phyloP scores from a whole-genome alignment of 2,888 invertebrate species.

The Pyrrhosoma nymphula region DNA sequence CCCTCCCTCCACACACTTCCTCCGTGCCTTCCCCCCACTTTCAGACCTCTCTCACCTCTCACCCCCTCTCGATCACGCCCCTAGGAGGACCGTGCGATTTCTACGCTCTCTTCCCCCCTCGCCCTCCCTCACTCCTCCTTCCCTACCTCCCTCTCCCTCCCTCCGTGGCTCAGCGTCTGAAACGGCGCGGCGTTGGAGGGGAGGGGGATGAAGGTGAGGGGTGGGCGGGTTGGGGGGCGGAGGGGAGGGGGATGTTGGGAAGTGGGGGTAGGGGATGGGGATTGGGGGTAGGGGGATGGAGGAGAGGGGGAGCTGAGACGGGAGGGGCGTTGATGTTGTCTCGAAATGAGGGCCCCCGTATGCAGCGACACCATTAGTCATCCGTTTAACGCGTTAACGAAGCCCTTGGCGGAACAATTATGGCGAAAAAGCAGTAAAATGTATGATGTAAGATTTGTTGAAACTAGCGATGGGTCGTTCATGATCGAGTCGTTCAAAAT shows the following conservation, averaged over 20 bases:
- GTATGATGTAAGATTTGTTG: too few species aligned
- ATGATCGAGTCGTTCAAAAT: too few species aligned
- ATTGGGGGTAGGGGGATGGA: background rate
- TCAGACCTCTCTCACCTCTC: background rate
- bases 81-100: too few species aligned
- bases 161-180: too few species aligned
- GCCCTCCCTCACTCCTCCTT: too few species aligned
- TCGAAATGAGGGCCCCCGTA: conserved; percentile 22
- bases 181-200: background rate
- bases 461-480: too few species aligned
- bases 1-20: background rate
- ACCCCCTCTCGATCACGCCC: too few species aligned
- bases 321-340: background rate
- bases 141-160: too few species aligned
- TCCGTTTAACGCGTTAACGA: conserved; percentile 26
- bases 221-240: background rate
- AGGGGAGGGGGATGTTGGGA: background rate
- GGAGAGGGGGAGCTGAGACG: background rate
- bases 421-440: background rate
- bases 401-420: background rate
- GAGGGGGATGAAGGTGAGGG: background rate
- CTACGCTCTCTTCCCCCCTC: too few species aligned
- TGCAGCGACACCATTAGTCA: conserved; percentile 36
- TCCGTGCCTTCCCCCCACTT: background rate
- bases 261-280: background rate